A percentile compares a stretch with the other conserved stretches of the same genome.
Evolutionary conservation across 2,797 vertebrate genomes (phyloP).

Genomic region (Enteromius mattozi): DNA sequence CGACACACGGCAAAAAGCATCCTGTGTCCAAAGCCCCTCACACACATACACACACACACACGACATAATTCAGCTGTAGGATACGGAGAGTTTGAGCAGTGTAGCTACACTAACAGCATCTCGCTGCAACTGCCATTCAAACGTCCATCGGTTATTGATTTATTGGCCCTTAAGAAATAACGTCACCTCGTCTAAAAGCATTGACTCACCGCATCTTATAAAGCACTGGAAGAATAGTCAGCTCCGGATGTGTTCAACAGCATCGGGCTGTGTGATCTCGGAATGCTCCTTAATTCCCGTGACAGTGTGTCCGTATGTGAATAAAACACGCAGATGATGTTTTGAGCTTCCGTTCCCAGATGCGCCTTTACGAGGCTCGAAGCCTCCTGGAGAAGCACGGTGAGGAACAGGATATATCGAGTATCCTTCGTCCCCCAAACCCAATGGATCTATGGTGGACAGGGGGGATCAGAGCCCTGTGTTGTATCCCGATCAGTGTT

Average conservation of each 20-base stretch:
- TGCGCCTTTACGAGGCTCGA: constrained; percentile 24
- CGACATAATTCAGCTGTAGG: constrained; percentile 25
- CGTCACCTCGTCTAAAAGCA: constrained; percentile 52
- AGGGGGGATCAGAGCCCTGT: constrained; percentile 41
- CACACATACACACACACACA: constrained; percentile 21
- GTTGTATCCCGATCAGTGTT: constrained; percentile 73
- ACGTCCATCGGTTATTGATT: constrained; percentile 41
- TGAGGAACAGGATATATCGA: constrained; percentile 21
- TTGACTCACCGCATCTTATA: constrained; percentile 75
- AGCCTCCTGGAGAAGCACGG: constrained; percentile 6
- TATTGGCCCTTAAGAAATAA: constrained; percentile 35
- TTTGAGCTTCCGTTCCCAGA: constrained; percentile 21
- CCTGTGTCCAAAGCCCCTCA: constrained; percentile 47
- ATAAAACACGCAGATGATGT: constrained; percentile 55
- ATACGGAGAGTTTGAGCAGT: constrained; percentile 28
- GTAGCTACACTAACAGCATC: constrained; percentile 1
- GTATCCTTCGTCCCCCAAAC: constrained; percentile 37
- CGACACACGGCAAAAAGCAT: constrained; percentile 57
- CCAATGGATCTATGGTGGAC: constrained; percentile 24
- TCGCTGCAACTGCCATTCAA: constrained; percentile 4
- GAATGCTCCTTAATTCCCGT: constrained; percentile 58
- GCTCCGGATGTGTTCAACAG: constrained; percentile 71
- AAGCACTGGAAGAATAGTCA: constrained; percentile 58
- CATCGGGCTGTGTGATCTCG: constrained; percentile 58
- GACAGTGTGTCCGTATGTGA: constrained; percentile 56